A percentile compares a stretch with the other conserved stretches of the same genome.
These are phyloP conservation scores for Clarias fuscus DNA, from an alignment of 2,797 vertebrate genomes.

Conservation along the genomic window DNA sequence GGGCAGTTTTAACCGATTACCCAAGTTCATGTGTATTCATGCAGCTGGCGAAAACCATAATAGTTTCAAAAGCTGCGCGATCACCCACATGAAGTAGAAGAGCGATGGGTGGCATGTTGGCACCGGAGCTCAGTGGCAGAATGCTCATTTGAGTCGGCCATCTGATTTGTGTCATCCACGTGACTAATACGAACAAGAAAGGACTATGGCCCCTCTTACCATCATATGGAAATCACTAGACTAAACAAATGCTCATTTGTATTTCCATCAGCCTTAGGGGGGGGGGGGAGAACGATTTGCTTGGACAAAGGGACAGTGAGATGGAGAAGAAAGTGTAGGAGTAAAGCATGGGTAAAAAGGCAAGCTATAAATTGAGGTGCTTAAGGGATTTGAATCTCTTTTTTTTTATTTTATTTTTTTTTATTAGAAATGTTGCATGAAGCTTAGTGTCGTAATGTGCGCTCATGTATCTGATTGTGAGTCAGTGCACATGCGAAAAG, in stretches of 20 bases:
- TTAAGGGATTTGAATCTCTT: neutral
- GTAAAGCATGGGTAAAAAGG: neutral
- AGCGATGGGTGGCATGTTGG: slow-evolving; percentile 25
- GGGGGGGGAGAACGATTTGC: neutral
- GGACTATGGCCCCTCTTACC: slow-evolving; percentile 20
- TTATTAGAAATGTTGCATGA: neutral
- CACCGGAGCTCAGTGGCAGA: slow-evolving; percentile 14
- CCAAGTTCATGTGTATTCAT: slow-evolving; percentile 8
- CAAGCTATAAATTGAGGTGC: neutral
- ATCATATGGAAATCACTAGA: slow-evolving; percentile 45
- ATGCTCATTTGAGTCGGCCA: slow-evolving; percentile 19
- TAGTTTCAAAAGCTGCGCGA: slow-evolving; percentile 5
- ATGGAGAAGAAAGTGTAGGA: slow-evolving; percentile 13
- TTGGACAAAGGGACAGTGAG: slow-evolving; percentile 28
- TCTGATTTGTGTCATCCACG: slow-evolving; percentile 26
- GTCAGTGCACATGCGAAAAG: neutral
- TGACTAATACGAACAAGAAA: slow-evolving; percentile 32
- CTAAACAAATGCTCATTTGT: slow-evolving; percentile 50
- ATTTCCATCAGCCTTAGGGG: slow-evolving; percentile 20
- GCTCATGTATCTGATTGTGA: neutral
- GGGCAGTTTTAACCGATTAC: slow-evolving; percentile 16
- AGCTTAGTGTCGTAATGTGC: neutral
- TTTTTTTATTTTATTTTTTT: neutral
- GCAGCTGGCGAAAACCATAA: neutral
- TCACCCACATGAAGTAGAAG: slow-evolving; percentile 10